A percentile compares a stretch with the other conserved stretches of the same genome.
phyloP scores from a whole-genome alignment of 2,113 vertebrate species.

The Crotalus horridus region DNA sequence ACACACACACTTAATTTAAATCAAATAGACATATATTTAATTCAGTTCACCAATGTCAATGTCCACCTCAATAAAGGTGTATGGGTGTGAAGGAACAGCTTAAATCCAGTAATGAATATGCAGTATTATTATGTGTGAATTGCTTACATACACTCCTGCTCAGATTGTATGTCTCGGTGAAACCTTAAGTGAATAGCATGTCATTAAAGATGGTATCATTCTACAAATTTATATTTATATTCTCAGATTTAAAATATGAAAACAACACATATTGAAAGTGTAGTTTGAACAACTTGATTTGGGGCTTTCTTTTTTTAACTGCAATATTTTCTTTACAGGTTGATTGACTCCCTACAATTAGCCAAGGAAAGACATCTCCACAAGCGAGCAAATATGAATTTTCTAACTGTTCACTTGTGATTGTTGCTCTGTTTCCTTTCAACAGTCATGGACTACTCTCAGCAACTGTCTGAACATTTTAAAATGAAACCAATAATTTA shows the following conservation, averaged over 20 bases:
- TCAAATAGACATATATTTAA: constrained; percentile 32
- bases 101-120: not conserved
- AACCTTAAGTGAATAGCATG: not conserved
- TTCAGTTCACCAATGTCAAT: not conserved
- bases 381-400: not conserved
- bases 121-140: not conserved
- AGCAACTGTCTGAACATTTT: not conserved
- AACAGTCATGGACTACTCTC: not conserved
- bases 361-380: not conserved
- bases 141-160: not conserved
- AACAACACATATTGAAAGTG: not conserved
- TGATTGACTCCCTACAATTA: not conserved
- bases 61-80: not conserved
- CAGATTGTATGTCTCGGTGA: not conserved
- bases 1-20: constrained; percentile 21
- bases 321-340: not conserved
- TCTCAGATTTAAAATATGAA: not conserved
- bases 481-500: not conserved
- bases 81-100: not conserved
- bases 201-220: not conserved
- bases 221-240: not conserved
- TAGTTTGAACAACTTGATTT: not conserved
- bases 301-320: not conserved
- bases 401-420: not conserved
- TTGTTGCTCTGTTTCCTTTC: not conserved